Evolutionary conservation across 2,797 vertebrate genomes (phyloP).

Genomic region (Acrocephalus scirpaceus): DNA sequence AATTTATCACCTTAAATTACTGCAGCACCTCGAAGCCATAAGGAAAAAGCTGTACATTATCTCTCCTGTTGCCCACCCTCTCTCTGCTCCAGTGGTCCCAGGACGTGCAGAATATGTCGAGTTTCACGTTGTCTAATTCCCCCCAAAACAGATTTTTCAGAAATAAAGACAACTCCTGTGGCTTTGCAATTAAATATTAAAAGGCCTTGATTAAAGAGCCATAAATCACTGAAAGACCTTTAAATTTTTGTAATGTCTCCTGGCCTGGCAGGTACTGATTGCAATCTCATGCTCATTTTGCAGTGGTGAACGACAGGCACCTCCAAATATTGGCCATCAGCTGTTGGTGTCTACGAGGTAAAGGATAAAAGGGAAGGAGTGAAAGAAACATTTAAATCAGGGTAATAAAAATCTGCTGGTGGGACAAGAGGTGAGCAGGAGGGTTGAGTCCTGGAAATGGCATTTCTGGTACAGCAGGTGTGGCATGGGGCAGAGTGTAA

Average conservation of each 20-base stretch:
- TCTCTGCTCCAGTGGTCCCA: not conserved
- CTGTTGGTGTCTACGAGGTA: not conserved
- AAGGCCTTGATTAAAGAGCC: constrained; percentile 68
- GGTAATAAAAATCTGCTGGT: not conserved
- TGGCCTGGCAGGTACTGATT: not conserved
- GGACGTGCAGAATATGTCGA: rapidly evolving
- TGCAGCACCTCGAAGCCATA: constrained; percentile 17
- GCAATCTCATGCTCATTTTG: not conserved
- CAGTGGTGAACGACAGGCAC: not conserved
- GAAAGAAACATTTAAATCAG: not conserved
- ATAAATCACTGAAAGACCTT: constrained; percentile 60
- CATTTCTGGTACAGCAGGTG: not conserved
- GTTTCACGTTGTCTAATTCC: constrained; percentile 5
- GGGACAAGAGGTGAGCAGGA: not conserved
- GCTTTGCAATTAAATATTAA: constrained; percentile 75
- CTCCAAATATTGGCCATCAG: not conserved
- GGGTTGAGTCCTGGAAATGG: not conserved
- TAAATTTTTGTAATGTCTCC: constrained; percentile 40
- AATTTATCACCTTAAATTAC: constrained; percentile 58
- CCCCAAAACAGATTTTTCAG: constrained; percentile 54
- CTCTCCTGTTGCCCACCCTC: not conserved
- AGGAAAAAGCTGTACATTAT: not conserved
- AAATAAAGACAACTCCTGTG: constrained; percentile 70
- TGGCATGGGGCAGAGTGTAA: not conserved
- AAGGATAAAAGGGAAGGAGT: not conserved